Percentiles rank a stretch among this genome's conserved stretches.
Evolutionary conservation across 2,888 invertebrate genomes (phyloP).

Genomic region (Amblyteles armatorius): DNA sequence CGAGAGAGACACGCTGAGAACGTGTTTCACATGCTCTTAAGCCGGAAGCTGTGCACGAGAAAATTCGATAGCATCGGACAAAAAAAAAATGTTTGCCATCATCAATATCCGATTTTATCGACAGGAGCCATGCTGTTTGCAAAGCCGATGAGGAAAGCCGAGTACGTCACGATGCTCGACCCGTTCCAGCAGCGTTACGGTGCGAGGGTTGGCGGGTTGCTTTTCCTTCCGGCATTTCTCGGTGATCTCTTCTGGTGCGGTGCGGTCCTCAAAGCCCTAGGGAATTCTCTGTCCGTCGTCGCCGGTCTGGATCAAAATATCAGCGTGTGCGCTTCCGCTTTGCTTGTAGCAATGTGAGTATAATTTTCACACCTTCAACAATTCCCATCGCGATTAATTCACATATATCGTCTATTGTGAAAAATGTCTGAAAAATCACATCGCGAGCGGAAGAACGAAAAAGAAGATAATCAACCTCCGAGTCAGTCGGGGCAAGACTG

Average conservation of each 20-base stretch:
- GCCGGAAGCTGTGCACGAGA: neutral
- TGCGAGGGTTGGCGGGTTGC: constrained; percentile 88
- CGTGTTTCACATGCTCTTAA: no score
- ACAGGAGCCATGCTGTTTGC: constrained; percentile 89
- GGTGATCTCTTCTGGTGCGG: constrained; percentile 91
- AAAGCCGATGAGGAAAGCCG: constrained; percentile 89
- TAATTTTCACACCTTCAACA: neutral
- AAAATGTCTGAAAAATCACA: no score
- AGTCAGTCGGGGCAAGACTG: neutral
- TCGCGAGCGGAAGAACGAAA: neutral
- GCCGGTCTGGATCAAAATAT: constrained; percentile 80
- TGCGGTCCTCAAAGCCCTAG: constrained; percentile 88
- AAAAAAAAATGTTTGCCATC: neutral
- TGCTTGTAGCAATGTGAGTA: constrained; percentile 80
- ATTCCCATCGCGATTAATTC: neutral
- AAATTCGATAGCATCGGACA: neutral
- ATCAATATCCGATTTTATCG: constrained; percentile 27
- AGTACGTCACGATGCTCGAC: constrained; percentile 90
- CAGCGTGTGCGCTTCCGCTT: constrained; percentile 80
- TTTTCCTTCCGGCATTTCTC: constrained; percentile 89
- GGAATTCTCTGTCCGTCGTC: constrained; percentile 83
- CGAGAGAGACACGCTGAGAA: no score
- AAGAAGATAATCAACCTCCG: neutral
- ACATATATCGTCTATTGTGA: neutral
- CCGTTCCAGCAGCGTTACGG: constrained; percentile 90